Evolutionary conservation across 2,113 vertebrate genomes (phyloP), one percentile per base, ranked within the genome.

Genomic region (Procavia capensis): DNA sequence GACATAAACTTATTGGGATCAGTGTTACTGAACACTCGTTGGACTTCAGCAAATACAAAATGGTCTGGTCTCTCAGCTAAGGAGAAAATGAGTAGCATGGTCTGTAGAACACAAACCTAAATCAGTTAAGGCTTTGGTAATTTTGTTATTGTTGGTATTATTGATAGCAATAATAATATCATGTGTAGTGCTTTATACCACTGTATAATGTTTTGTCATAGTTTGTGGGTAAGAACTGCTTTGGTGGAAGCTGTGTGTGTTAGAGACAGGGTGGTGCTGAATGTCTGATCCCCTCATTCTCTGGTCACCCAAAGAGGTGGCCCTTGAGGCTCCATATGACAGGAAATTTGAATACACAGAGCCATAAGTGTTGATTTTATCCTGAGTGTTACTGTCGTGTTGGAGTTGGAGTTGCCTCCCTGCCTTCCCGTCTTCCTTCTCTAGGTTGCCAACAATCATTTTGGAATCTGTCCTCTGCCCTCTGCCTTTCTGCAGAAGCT

Each of bases 41-140:
- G 91, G 41, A 91, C 66, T 25, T 92, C 54, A 29, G 70, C 47
- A 91, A 82, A 95, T n/a, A 74, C 34, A 87, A 86, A 96, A 84
- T 81, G 36, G 93, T 94, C 54, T 79, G 61, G 90, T 85, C 70
- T 92, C 63, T 47, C 47, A 16, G 14, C 43, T 54, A 89, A 86
- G 85, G 17, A 85, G 61, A 97, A 80, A 82, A 11, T 66, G 27
- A 57, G 63, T 24, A 91, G 54, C 10, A 6, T 93, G 93, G 50
- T 61, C 64, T 25, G 63, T 0, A 68, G 88, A 31, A 87, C 59
- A 80, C 34, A 87, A 95, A 94, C 72, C 50, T 87, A 70, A 94
- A 63, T 64, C 81, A 87, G 34, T 74, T 81, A 88, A 84, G 36
- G 90, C 47, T 54, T 57, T 20, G 1, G 54, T 36, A 10, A 29